phyloP scores from a whole-genome alignment of 1,140 invertebrate species.

The Homarus americanus region DNA sequence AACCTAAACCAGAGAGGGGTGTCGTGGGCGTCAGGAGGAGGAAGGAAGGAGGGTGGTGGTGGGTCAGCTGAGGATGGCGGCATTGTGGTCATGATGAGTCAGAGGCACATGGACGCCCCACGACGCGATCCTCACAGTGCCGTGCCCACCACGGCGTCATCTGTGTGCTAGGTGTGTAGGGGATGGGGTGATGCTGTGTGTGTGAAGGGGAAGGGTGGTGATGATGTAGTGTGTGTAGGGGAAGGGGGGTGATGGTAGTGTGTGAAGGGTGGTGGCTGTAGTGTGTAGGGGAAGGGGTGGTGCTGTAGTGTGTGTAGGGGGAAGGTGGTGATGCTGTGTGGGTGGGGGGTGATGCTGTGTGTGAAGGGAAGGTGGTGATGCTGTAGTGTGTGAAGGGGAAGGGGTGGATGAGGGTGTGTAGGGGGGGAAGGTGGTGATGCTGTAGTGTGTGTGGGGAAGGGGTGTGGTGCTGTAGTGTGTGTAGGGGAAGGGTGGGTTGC shows the following conservation, averaged over 20 bases:
- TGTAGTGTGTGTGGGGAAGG: too few relatives aligned
- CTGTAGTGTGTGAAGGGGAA: too few relatives aligned
- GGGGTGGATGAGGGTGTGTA: too few relatives aligned
- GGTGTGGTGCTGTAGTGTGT: too few relatives aligned
- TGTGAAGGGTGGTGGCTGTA: not conserved
- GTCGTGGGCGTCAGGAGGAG: slow-evolving; percentile 28
- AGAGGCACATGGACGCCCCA: slow-evolving; percentile 64
- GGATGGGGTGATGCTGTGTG: not conserved
- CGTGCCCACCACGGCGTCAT: slow-evolving; percentile 63
- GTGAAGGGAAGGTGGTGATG: too few relatives aligned
- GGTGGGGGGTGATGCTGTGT: too few relatives aligned
- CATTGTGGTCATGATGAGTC: slow-evolving; percentile 63
- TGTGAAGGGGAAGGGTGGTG: not conserved
- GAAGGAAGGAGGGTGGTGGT: slow-evolving; percentile 2
- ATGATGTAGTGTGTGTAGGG: not conserved
- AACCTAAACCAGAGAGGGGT: not conserved
- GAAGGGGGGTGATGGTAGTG: not conserved
- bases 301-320: too few relatives aligned
- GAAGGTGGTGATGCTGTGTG: too few relatives aligned
- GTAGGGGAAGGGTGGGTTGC: too few relatives aligned
- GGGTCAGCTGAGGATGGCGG: slow-evolving; percentile 58
- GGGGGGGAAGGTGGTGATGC: too few relatives aligned
- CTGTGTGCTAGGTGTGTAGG: slow-evolving; percentile 51
- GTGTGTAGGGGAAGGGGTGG: too few relatives aligned
- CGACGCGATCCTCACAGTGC: slow-evolving; percentile 64